Conservation (phyloP, 2,113 vertebrate genomes). For the Strigops habroptila region DNA sequence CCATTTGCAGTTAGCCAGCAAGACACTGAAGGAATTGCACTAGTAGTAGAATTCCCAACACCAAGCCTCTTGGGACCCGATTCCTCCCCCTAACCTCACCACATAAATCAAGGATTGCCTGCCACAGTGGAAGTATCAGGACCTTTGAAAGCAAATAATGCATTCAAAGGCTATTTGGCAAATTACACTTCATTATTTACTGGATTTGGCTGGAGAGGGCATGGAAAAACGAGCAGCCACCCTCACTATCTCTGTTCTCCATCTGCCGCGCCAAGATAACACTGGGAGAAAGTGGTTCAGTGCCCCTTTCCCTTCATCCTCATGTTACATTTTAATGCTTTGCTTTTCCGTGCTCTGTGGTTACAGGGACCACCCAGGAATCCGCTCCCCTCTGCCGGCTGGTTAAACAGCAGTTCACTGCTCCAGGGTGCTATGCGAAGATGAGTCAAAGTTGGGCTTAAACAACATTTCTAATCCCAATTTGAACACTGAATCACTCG, state of each 20-base stretch:
- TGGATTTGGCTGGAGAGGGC: conserved; percentile 41
- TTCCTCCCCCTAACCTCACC: not conserved
- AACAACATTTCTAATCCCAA: not conserved
- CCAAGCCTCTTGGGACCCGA: accelerated
- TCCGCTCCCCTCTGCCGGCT: not conserved
- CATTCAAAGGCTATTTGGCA: conserved; percentile 2
- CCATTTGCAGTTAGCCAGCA: not conserved
- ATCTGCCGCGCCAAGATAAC: conserved; percentile 53
- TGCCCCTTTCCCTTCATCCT: conserved; percentile 58
- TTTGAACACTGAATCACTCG: not conserved
- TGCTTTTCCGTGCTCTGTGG: conserved; percentile 31
- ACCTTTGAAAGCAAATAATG: not conserved
- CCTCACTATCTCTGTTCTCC: not conserved
- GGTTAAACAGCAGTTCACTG: not conserved
- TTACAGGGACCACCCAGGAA: conserved; percentile 63
- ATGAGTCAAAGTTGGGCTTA: conserved; percentile 7
- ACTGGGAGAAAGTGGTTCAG: conserved; percentile 55
- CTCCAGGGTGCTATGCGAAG: not conserved
- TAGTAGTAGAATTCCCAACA: accelerated
- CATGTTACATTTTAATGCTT: conserved; percentile 54
- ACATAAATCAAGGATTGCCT: not conserved
- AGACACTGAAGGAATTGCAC: not conserved
- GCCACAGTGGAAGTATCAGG: not conserved
- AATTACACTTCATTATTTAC: conserved; percentile 48
- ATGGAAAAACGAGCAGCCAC: not conserved